Base-by-base conservation (phyloP, 64 coral and sea anemone genomes). In the Catalaphyllia jardinei region DNA sequence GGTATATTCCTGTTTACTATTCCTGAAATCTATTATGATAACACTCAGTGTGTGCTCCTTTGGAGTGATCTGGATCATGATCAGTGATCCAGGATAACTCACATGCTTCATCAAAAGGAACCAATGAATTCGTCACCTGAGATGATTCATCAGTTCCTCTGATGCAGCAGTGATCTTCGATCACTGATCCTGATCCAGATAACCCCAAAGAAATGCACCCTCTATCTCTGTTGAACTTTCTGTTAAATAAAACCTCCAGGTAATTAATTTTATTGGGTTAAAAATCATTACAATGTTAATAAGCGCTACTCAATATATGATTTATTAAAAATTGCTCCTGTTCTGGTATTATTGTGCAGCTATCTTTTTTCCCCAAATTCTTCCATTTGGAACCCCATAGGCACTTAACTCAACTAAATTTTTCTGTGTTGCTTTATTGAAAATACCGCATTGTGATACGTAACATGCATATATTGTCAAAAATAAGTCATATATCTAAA, bases 361-460 rank as follows among this genome's bases (percentile, higher is more conserved):
- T 71, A 71, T 71, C 65, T 71, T 71, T 71, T 71, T 71, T n/a
- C 65, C 65, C 17, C n/a, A 71, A 71, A 71, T 71, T 71, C 27
- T 71, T 71, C 65, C 65, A 71, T 71, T 71, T 73, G 71, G 28
- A 73, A 73, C 71, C 71, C 71, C 71, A 73, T 73, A 73, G 25
- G 0, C 71, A 73, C 71, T 29, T 73, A 73, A 0, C 71, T 73
- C 71, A 73, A 73, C 71, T 29, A 33, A 35, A 73, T 29, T 73
- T 73, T 73, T 38, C n/a, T n/a, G 0, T 38, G 2, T 38, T 73
- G n/a, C 71, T 10, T 73, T 73, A 73, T 73, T 73, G 71, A 73
- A 73, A 73, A 73, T 73, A 33, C 71, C 0, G 71, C 71, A 73
- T 73, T 73, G 28, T 73, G 71, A 73, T 73, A 73, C 71, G 5